Evolutionary conservation across 2,113 vertebrate species (phyloP).

Genomic region (Callospermophilus lateralis): DNA sequence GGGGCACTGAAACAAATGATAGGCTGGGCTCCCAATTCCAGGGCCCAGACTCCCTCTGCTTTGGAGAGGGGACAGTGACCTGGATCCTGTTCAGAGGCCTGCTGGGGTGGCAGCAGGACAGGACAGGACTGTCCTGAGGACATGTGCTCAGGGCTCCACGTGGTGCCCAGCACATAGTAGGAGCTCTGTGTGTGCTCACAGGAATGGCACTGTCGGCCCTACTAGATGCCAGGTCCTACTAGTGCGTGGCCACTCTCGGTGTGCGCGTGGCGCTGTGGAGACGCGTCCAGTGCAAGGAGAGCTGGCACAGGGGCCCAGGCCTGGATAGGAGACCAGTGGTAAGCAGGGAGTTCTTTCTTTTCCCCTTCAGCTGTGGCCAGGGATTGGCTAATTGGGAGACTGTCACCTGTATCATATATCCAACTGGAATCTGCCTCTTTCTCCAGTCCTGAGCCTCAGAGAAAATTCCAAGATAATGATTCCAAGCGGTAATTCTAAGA

Average conservation of each 20-base stretch:
- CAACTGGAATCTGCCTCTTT: neutral
- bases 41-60: neutral
- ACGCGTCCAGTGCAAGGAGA: neutral
- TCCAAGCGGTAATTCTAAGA: slow-evolving; percentile 20
- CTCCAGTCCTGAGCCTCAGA: neutral
- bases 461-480: neutral
- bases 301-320: no score
- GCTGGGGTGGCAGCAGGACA: neutral
- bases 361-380: neutral
- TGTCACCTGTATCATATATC: neutral
- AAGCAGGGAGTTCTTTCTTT: neutral
- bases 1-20: neutral
- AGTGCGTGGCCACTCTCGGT: neutral
- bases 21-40: neutral
- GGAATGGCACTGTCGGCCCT: neutral
- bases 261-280: accelerated
- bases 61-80: accelerated
- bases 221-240: neutral
- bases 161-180: neutral
- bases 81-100: neutral
- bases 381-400: neutral
- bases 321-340: neutral
- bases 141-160: neutral
- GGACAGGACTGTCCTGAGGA: no score
- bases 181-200: neutral